Percentiles rank a stretch among this genome's conserved stretches.
Evolutionary conservation across 1,140 invertebrate genomes (phyloP).

Genomic region (Limonius californicus): DNA sequence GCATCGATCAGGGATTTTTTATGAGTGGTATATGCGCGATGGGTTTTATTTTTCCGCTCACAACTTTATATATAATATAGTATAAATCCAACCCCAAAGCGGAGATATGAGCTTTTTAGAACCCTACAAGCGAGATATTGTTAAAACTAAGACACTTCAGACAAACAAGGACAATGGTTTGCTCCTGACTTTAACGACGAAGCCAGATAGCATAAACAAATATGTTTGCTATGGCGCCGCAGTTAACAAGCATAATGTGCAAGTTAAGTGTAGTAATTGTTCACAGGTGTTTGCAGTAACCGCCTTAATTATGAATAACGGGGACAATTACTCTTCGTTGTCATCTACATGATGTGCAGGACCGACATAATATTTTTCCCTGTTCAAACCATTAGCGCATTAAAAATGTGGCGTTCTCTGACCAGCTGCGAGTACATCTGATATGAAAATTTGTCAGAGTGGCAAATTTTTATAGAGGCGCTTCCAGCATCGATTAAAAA

Average conservation of each 20-base stretch:
- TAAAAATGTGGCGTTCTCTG: background rate
- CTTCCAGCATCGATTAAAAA: too few species aligned
- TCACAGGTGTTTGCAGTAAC: conserved; percentile 9
- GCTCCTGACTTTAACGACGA: background rate
- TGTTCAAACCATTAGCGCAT: background rate
- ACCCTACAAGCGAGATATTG: too few species aligned
- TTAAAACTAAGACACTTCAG: too few species aligned
- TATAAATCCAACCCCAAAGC: too few species aligned
- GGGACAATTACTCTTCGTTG: background rate
- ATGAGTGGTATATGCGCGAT: too few species aligned
- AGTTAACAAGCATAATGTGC: conserved; percentile 11
- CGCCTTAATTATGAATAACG: conserved; percentile 12
- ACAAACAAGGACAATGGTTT: too few species aligned
- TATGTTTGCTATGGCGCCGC: conserved; percentile 4
- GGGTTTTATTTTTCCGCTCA: too few species aligned
- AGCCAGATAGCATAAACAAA: background rate
- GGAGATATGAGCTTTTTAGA: too few species aligned
- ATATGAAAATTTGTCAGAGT: background rate
- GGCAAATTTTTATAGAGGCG: too few species aligned
- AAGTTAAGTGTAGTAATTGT: conserved; percentile 14
- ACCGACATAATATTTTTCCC: background rate
- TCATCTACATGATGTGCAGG: conserved; percentile 4
- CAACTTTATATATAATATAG: too few species aligned
- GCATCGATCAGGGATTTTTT: too few species aligned
- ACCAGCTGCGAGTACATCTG: background rate